phyloP scores from a whole-genome alignment of 2,797 vertebrate species.

The Aeoliscus strigatus region DNA sequence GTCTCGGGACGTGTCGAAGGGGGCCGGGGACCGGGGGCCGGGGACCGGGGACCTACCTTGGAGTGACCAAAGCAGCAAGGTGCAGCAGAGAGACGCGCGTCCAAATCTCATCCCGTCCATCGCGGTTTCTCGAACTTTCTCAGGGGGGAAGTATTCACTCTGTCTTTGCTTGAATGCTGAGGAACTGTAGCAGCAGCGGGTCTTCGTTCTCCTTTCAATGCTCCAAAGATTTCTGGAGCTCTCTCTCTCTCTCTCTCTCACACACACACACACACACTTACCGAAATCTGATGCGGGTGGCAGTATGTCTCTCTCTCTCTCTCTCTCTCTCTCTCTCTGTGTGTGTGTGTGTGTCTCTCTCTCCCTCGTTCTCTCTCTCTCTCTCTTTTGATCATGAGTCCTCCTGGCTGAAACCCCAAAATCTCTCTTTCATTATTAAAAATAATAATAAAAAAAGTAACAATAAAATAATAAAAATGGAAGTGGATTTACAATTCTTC shows the following conservation, averaged over 20 bases:
- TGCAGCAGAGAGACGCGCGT: slow-evolving; percentile 62
- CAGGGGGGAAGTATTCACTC: slow-evolving; percentile 30
- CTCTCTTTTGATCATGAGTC: slow-evolving; percentile 9
- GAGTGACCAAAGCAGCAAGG: slow-evolving; percentile 64
- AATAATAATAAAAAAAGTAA: no score
- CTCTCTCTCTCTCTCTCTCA: slow-evolving; percentile 33
- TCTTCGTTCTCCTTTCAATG: slow-evolving; percentile 48
- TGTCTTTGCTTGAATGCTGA: slow-evolving; percentile 17
- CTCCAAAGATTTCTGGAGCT: slow-evolving; percentile 37
- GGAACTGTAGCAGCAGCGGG: slow-evolving; percentile 33
- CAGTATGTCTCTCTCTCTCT: no score
- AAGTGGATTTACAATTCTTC: no score
- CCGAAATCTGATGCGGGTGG: slow-evolving; percentile 77
- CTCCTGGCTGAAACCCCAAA: no score
- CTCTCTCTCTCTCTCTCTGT: slow-evolving; percentile 77
- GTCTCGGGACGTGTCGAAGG: slow-evolving; percentile 7
- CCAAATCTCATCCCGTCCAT: slow-evolving; percentile 63
- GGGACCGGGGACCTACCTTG: slow-evolving; percentile 67
- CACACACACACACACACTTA: slow-evolving; percentile 31
- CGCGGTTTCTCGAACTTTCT: slow-evolving; percentile 47
- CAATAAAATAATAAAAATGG: no score
- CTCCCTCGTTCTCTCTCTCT: no score
- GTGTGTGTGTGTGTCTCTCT: slow-evolving; percentile 69
- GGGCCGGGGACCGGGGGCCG: no score
- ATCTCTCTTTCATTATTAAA: slow-evolving; percentile 6